A percentile compares a stretch with the other conserved stretches of the same genome.
phyloP scores from a whole-genome alignment of 2,113 vertebrate genomes.

The Onychorhynchus coronatus region DNA sequence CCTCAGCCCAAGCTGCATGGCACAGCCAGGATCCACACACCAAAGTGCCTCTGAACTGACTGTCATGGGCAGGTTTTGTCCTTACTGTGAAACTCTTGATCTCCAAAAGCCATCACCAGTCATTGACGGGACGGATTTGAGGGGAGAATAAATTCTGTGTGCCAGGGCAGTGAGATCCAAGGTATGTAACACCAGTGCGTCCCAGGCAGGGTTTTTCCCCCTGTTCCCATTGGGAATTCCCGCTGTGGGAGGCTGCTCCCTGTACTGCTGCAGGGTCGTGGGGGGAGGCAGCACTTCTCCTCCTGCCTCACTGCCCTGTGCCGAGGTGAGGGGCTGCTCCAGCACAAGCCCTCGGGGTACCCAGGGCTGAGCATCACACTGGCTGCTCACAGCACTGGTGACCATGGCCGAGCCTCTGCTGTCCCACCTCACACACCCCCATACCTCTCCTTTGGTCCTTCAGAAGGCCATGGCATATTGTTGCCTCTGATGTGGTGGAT shows the following conservation, averaged over 20 bases:
- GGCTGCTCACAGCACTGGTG: fast-evolving
- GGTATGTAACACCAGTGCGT: fast-evolving
- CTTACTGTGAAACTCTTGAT: too few species aligned
- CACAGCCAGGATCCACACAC: background rate
- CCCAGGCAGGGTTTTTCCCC: background rate
- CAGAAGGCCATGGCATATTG: background rate
- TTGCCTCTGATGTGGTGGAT: background rate
- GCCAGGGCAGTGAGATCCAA: background rate
- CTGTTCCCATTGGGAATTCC: fast-evolving
- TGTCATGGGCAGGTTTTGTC: fast-evolving
- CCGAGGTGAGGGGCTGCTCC: background rate
- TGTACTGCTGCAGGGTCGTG: fast-evolving
- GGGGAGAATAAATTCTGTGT: background rate
- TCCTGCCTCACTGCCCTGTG: background rate
- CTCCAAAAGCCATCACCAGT: background rate
- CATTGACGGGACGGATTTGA: background rate
- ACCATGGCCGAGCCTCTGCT: background rate
- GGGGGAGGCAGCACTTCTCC: fast-evolving
- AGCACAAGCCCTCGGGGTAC: fast-evolving
- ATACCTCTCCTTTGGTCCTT: background rate
- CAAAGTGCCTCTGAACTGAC: background rate
- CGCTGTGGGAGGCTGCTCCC: background rate
- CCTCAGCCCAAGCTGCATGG: fast-evolving
- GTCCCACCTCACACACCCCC: background rate
- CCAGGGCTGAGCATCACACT: fast-evolving